Evolutionary conservation across 1,140 invertebrate genomes (phyloP).

Genomic region (Zaprionus taronus): DNA sequence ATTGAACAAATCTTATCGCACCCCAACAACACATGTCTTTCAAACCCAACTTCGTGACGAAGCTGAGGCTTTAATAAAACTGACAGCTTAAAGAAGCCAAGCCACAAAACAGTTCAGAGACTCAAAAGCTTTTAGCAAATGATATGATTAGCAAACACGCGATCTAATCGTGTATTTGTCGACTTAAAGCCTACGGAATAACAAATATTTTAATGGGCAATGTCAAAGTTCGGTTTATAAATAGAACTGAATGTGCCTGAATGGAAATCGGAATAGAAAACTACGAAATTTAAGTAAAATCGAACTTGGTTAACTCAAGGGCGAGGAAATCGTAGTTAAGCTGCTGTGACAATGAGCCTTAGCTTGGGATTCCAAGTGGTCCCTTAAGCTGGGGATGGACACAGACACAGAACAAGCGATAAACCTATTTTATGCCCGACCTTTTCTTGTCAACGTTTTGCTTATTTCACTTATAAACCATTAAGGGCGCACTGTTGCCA

Average conservation of each 20-base stretch:
- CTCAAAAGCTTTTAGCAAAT: constrained; percentile 9
- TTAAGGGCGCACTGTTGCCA: constrained; percentile 51
- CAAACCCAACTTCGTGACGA: constrained; percentile 18
- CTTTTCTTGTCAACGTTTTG: constrained; percentile 74
- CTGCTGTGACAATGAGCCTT: not conserved
- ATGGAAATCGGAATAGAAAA: not conserved
- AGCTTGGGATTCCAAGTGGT: not conserved
- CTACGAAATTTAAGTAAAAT: not conserved
- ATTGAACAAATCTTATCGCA: constrained; percentile 63
- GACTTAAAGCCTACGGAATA: constrained; percentile 9
- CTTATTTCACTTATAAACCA: constrained; percentile 62
- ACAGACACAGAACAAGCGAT: constrained; percentile 34
- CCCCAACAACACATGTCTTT: constrained; percentile 43
- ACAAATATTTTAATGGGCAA: constrained; percentile 35
- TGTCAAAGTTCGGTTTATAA: constrained; percentile 57
- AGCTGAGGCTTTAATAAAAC: constrained; percentile 4
- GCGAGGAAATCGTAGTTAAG: not conserved
- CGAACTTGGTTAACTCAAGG: not conserved
- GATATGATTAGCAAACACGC: constrained; percentile 39
- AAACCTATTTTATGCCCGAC: constrained; percentile 74
- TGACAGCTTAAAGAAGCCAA: constrained; percentile 22
- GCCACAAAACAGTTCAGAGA: not conserved
- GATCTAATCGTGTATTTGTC: constrained; percentile 27
- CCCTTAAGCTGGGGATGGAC: constrained; percentile 9
- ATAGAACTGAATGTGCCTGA: constrained; percentile 33